Conservation (phyloP, 2,797 vertebrate species). For the Heteromormyrus szaboi region DNA sequence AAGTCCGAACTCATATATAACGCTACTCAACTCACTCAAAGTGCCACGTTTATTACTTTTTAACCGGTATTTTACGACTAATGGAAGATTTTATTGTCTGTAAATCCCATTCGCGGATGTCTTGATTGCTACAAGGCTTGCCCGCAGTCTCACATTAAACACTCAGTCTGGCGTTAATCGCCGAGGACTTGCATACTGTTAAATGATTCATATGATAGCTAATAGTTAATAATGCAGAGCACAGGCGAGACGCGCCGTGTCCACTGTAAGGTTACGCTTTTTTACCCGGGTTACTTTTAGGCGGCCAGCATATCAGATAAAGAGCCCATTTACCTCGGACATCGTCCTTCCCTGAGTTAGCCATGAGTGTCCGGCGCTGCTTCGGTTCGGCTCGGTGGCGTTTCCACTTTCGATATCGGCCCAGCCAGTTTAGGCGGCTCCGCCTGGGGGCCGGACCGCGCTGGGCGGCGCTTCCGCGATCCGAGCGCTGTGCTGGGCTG, state of each 20-base stretch:
- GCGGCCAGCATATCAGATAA: neutral
- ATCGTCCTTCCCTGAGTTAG: neutral
- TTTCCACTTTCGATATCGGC: neutral
- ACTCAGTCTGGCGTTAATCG: no score
- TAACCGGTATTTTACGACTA: neutral
- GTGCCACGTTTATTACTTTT: neutral
- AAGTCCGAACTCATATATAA: neutral
- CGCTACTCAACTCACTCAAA: neutral
- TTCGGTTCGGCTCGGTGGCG: neutral
- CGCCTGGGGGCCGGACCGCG: neutral
- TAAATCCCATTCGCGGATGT: neutral
- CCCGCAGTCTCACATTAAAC: neutral
- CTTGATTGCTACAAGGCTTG: neutral
- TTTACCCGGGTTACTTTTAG: neutral
- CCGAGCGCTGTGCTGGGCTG: neutral
- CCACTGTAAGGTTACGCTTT: neutral
- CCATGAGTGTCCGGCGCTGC: neutral
- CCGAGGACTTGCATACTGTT: neutral
- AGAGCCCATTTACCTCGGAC: neutral
- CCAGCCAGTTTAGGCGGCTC: neutral
- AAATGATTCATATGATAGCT: neutral
- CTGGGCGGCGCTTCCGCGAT: neutral
- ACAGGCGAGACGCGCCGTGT: neutral
- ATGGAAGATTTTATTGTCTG: neutral
- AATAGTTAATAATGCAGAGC: neutral